Evolutionary conservation across 2,797 vertebrate genomes (phyloP), one percentile per base, ranked within the genome.

Genomic region (Lophius americanus): DNA sequence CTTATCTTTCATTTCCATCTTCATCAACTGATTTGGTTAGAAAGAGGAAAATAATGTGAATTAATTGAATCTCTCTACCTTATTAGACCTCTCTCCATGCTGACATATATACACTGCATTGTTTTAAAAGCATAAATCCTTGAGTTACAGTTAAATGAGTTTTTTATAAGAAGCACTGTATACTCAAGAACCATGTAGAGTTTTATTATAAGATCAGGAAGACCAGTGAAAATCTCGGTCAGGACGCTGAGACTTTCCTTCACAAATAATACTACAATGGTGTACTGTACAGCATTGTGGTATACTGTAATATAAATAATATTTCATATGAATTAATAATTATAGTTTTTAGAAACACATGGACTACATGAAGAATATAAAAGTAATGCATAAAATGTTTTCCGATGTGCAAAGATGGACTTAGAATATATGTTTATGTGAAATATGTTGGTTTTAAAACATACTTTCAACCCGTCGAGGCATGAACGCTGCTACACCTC

Each of bases 221-320:
- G 79, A 83, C 77, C 80, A 65, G 52, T 87, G 78, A 86, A 78
- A 83, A 79, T 84, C 82, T 80, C 81, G 87, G 75, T 85, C 73
- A 71, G 85, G 88, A 90, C 88, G 86, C 69, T 54, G 75, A 87
- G 78, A 75, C 86, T 87, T 83, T 79, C 76, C 32, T 56, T 68
- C 41, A 79, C 67, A 64, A 82, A 80, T 49, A 73, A 88, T 84
- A 78, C 75, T 62, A 61, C 23, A 54, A 64, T 23, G 23, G 23
- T 23, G 23, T 23, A 23, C 23, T 23, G 23, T 23, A 23, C 23
- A 23, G 23, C 23, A 23, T 23, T 23, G 23, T 23, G 23, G 23
- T 23, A 23, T 23, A 23, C 23, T 23, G 23, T 23, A 23, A 1
- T 23, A 23, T 23, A 23, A 23, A 23, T 23, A 23, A 23, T 23